phyloP scores from a whole-genome alignment of 2,113 vertebrate species.

The Poeciliopsis turrubarensis region DNA sequence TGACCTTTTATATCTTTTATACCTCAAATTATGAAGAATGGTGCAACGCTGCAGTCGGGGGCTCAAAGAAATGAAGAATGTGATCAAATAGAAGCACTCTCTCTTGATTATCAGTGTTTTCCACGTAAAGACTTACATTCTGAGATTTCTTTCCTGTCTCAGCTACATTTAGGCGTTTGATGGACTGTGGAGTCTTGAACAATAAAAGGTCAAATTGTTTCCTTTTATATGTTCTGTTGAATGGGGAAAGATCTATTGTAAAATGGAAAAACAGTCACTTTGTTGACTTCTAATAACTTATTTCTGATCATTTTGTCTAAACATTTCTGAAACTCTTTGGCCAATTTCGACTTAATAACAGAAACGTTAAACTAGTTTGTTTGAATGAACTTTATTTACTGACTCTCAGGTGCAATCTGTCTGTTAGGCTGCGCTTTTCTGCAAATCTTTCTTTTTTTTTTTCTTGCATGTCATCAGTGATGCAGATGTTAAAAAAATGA shows the following conservation, averaged over 20 bases:
- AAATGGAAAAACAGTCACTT: background rate
- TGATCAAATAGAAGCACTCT: background rate
- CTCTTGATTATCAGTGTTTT: constrained; percentile 1
- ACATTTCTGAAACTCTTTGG: background rate
- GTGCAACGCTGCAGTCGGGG: constrained; percentile 40
- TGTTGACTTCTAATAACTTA: background rate
- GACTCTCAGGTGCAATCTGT: background rate
- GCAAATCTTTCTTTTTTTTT: too few relatives aligned
- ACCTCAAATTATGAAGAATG: constrained; percentile 86
- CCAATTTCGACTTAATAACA: background rate
- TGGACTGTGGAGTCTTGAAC: constrained; percentile 6
- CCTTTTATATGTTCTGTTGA: background rate
- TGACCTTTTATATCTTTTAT: background rate
- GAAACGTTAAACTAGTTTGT: too few relatives aligned
- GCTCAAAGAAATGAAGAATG: constrained; percentile 27
- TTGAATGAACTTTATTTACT: too few relatives aligned
- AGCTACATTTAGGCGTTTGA: constrained; percentile 39
- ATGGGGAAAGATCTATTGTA: background rate
- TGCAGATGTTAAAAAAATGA: too few relatives aligned
- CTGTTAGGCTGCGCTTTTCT: background rate
- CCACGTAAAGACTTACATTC: constrained; percentile 1
- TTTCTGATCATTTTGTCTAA: too few relatives aligned
- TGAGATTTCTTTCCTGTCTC: background rate
- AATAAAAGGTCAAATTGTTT: background rate
- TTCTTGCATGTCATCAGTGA: too few relatives aligned